phyloP scores from a whole-genome alignment of 2,113 vertebrate genomes.

The Craseonycteris thonglongyai region DNA sequence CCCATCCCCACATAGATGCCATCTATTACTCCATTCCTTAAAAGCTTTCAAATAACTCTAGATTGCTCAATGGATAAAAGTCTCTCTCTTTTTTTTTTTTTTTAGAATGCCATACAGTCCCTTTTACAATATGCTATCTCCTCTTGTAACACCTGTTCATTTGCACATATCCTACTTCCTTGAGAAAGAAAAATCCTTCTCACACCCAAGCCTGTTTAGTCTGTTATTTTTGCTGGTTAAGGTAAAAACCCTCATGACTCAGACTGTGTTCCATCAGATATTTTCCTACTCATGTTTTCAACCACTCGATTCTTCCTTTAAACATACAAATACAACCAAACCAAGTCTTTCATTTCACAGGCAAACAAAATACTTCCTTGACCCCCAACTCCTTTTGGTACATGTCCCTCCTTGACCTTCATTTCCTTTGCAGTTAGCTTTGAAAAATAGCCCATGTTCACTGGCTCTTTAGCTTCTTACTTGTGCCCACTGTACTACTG shows the following conservation, averaged over 20 bases:
- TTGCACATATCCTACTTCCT: not conserved
- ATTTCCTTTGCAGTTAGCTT: not conserved
- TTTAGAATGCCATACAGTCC: not conserved
- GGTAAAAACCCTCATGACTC: not conserved
- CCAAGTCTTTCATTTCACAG: not conserved
- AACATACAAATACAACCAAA: not conserved
- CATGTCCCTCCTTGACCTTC: not conserved
- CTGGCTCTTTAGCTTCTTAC: not conserved
- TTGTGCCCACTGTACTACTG: not conserved
- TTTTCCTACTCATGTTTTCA: constrained; percentile 16
- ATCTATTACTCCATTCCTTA: not conserved
- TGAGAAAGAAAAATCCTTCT: not conserved
- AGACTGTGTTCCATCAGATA: not conserved
- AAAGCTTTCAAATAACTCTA: not conserved
- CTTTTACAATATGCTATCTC: not conserved
- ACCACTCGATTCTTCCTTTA: not conserved
- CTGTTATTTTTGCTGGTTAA: constrained; percentile 5
- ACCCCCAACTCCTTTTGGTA: not conserved
- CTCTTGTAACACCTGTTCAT: not conserved
- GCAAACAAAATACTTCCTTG: not conserved
- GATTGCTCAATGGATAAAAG: not conserved
- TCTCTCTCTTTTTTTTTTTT: not conserved
- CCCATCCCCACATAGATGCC: not conserved
- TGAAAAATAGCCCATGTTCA: not conserved
- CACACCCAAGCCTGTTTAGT: not conserved